Conservation (phyloP, 1,140 invertebrate genomes). For the Sitophilus oryzae region DNA sequence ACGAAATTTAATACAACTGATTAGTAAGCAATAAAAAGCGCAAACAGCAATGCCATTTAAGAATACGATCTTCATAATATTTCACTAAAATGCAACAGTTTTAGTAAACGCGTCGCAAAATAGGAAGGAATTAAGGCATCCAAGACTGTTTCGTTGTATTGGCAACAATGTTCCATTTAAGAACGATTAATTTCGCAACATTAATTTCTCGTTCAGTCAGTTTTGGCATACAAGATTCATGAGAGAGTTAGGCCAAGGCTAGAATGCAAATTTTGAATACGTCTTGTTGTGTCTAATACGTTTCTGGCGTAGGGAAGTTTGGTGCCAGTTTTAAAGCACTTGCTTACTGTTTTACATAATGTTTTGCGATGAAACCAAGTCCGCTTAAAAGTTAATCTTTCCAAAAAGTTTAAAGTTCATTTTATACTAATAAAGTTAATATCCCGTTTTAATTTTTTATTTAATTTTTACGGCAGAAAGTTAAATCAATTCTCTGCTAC, state of each 20-base stretch:
- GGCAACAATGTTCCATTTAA: constrained; percentile 3
- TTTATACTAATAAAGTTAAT: background rate
- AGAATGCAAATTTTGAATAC: constrained; percentile 10
- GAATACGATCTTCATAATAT: too few species aligned
- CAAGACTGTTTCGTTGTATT: background rate
- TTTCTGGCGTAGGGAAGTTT: too few species aligned
- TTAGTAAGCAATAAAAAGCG: too few species aligned
- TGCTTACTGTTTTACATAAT: background rate
- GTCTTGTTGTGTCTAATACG: constrained; percentile 7
- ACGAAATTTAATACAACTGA: too few species aligned
- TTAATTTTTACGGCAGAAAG: too few species aligned
- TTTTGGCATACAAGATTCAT: constrained; percentile 8
- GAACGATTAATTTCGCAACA: constrained; percentile 5
- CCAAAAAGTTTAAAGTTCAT: background rate
- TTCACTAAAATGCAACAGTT: background rate
- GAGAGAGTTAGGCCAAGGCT: background rate
- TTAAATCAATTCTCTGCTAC: too few species aligned
- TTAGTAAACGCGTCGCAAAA: background rate
- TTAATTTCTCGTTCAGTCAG: constrained; percentile 7
- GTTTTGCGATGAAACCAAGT: background rate
- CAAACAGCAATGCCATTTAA: too few species aligned
- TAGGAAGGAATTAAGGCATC: constrained; percentile 1
- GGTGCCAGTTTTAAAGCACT: constrained; percentile 5
- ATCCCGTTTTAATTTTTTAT: too few species aligned
- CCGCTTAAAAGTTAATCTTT: background rate